Evolutionary conservation across 1,140 invertebrate genomes (phyloP), one percentile per base, ranked within the genome.

Genomic region (Diuraphis noxia): DNA sequence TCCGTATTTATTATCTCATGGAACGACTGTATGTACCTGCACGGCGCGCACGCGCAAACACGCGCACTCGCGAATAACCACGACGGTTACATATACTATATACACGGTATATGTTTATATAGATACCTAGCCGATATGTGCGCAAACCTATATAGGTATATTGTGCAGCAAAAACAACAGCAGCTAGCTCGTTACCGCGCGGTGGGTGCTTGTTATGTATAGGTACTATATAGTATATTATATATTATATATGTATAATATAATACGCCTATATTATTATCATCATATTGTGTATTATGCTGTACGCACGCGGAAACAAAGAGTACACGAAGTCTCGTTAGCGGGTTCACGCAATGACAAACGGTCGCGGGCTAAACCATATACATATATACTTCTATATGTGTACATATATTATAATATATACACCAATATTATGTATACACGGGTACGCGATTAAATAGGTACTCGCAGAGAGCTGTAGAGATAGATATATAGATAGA

Each of bases 321-420:
- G 89, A 91, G 77, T 91, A 82, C 89, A 91, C 89, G 89, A 82
- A 81, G 72, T 81, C 89, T 91, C 77, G 89, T 91, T 91, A 91
- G 89, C 89, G 89, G 30, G 56, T 72, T 72, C 34, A 0, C 19
- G 41, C 77, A 82, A 91, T 49, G 89, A 91, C 89, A 82, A 38
- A 91, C 56, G 30, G 88, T 90, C 56, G 41, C 63, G 19, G 9
- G 17, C 30, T 34, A 72, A 72, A 72, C 56, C 6, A 72, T 79
- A 79, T 17, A 21, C 38, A 77, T 17, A 72, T 79, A 79, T 17
- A 21, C 38, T 36, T 17, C n/a, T 72, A 6, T 36, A 21, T 36
- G 2, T 38, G 21, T 23, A 81, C 38, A 40, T 38, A 72, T 72
- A n/a, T 72, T n/a, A n/a, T 72, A 79, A 79, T 79, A 38, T n/a